Evolutionary conservation across 2,113 vertebrate genomes (phyloP), one percentile per base, ranked within the genome.

Genomic region (Mus spicilegus): DNA sequence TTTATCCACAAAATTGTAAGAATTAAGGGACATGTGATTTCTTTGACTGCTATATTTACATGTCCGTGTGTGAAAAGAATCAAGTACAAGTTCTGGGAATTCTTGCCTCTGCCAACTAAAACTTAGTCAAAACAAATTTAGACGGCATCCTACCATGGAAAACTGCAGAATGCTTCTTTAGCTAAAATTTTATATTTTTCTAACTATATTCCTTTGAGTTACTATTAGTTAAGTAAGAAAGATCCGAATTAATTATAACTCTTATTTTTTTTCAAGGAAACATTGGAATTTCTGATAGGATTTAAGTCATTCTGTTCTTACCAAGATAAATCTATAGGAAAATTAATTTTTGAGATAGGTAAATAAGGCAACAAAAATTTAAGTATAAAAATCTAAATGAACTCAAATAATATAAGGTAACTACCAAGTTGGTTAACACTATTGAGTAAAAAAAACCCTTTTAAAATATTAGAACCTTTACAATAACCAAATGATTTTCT

Each of bases 51-150:
- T 51, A 86, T 94, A 75, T 90, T 95, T 94, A 96, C 97, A 92
- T 93, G 88, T 92, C 88, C 88, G 95, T 95, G 65, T 87, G 73
- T 92, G 51, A 97, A 92, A 85, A 93, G 46, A 61, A 70, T 89
- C 54, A 91, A 95, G 92, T 20, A 86, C 54, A 94, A 63, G 82
- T 87, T 95, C n/a, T 78, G 67, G 90, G 33, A 97, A 87, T 28
- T 97, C 77, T 96, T 95, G 49, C 54, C 26, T 97, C 95, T 97
- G 77, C 89, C 76, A 96, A 87, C 36, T 93, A 89, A 97, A 95
- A 92, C 33, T 67, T 77, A 82, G 92, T 84, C 89, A 49, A 97
- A 96, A 65, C 61, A 90, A 93, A 96, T 96, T 97, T 87, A 70
- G 65, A 87, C 63, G 67, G 33, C 82, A 95, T 70, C 90, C 94